These are phyloP conservation scores for Campylorhamphus procurvoides DNA, from an alignment of 2,113 vertebrate species.

Conservation along the genomic window DNA sequence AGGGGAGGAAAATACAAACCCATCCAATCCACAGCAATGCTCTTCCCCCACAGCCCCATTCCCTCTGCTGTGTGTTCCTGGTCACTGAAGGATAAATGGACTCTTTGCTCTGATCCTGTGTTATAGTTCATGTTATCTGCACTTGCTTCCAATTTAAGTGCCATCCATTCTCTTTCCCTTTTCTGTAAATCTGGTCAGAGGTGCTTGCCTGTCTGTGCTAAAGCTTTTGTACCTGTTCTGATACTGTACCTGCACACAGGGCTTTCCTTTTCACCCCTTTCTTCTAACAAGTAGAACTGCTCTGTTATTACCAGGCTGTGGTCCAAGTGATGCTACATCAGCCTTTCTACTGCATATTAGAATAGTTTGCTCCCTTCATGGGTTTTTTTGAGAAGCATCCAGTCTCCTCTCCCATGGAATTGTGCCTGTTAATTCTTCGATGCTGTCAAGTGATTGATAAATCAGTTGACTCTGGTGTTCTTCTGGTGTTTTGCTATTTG, in stretches of 20 bases:
- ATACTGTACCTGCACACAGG: background rate
- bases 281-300: background rate
- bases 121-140: background rate
- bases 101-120: background rate
- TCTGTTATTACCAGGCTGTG: background rate
- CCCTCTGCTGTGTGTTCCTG: background rate
- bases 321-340: background rate
- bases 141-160: background rate
- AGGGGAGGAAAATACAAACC: background rate
- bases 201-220: background rate
- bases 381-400: background rate
- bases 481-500: background rate
- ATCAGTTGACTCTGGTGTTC: background rate
- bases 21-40: background rate
- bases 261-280: background rate
- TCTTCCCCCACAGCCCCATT: fast-evolving
- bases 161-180: background rate
- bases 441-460: background rate
- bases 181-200: background rate
- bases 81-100: background rate
- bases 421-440: background rate
- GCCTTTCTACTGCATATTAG: background rate
- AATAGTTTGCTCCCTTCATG: background rate
- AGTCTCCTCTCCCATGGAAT: background rate
- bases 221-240: background rate